Evolutionary conservation across 1,140 invertebrate genomes (phyloP), one percentile per base, ranked within the genome.

Genomic region (Bradysia coprophila): DNA sequence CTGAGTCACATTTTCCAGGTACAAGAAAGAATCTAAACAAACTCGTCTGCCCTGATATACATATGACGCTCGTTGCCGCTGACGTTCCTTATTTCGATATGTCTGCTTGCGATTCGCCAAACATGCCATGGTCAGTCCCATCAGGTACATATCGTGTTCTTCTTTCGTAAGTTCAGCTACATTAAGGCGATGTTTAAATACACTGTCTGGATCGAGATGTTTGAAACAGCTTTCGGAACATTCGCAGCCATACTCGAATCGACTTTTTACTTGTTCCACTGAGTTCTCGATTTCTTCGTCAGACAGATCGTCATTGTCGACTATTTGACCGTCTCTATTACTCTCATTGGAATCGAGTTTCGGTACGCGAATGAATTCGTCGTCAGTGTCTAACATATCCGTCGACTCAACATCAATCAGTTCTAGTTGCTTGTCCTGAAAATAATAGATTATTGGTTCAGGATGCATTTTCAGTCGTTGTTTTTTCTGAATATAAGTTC

Each of bases 91-190:
- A 44, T 78, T 75, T 11, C 77, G 64, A 2, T 75, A 72, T 3
- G 79, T 83, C 51, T 76, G 71, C 34, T 75, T 72, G 3, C 79
- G 78, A 61, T 84, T 79, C 1, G 76, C 73, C 36, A 83, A 61
- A 48, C 77, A 80, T 0, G 79, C 78, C 78, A 80, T 82, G 6
- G 78, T 82, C 15, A 85, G 73, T 32, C 79, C 80, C 80, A 81
- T 81, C 44, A 81, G 59, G 52, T 82, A 82, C 73, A 78, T 77
- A 50, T 76, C 75, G 56, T 73, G 73, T 55, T 81, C 78, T 46
- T 73, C 75, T 51, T 80, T 79, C 3, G 77, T 82, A 16, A 84
- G 55, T 55, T 84, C 80, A 3, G 80, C 79, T 44, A 83, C 82
- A 48, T 83, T 83, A 9, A 83, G 51, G 44, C 80, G 62, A 50